Evolutionary conservation across 2,888 invertebrate species (phyloP).

Genomic region (Leptogaster cylindrica): DNA sequence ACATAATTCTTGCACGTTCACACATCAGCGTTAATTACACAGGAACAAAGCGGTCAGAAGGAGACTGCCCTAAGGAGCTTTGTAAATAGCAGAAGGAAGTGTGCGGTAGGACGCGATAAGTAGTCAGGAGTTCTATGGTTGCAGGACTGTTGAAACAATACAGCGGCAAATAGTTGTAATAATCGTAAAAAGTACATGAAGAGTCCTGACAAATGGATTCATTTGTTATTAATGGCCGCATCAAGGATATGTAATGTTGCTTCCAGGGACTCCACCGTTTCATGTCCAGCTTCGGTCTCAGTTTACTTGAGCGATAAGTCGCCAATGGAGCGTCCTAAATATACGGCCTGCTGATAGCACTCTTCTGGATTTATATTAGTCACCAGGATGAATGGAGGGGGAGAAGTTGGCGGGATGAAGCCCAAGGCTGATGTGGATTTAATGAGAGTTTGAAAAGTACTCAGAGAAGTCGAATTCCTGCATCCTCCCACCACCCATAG

Average conservation of each 20-base stretch:
- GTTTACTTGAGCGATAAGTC: background rate
- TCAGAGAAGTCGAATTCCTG: constrained; percentile 5
- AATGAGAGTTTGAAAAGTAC: constrained; percentile 21
- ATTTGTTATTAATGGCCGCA: constrained; percentile 46
- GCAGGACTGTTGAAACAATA: constrained; percentile 42
- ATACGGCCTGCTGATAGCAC: background rate
- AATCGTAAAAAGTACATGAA: constrained; percentile 47
- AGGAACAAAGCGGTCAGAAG: constrained; percentile 37
- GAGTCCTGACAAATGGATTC: constrained; percentile 47
- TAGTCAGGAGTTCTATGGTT: constrained; percentile 35
- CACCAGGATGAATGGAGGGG: background rate
- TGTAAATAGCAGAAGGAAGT: background rate
- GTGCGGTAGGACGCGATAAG: background rate
- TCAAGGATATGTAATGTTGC: constrained; percentile 39
- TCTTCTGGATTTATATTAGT: constrained; percentile 23
- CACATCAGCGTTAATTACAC: constrained; percentile 45
- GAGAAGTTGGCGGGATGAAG: background rate
- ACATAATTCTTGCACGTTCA: constrained; percentile 35
- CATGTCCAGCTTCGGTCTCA: background rate
- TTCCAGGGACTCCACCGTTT: no score
- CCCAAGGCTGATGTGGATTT: background rate
- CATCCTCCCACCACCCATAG: background rate
- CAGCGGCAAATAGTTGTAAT: constrained; percentile 47
- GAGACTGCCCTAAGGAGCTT: constrained; percentile 22
- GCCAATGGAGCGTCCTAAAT: background rate